Percentiles rank a stretch among this genome's conserved stretches.
phyloP scores from a whole-genome alignment of 2,888 invertebrate species.

The Megaustenia siamemsis region DNA sequence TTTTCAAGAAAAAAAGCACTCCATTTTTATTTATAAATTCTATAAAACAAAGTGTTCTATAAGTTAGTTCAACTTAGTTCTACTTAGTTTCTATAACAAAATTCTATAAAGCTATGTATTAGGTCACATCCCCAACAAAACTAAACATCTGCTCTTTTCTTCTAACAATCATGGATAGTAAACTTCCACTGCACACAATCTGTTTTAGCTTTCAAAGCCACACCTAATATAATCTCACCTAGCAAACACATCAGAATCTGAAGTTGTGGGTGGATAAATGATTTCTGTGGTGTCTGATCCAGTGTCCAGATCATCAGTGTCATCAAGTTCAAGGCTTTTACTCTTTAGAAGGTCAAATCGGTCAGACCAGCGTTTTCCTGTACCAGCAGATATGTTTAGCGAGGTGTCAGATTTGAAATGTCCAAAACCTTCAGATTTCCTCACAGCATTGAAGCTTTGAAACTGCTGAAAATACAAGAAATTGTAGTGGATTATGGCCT shows the following conservation, averaged over 20 bases:
- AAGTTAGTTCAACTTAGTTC: too few relatives aligned
- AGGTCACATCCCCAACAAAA: too few relatives aligned
- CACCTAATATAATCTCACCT: conserved; percentile 59
- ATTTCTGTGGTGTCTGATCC: conserved; percentile 67
- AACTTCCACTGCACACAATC: too few relatives aligned
- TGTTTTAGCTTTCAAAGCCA: too few relatives aligned
- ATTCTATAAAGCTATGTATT: too few relatives aligned
- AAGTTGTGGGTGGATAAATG: conserved; percentile 71
- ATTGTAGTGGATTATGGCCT: neutral
- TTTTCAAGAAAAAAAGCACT: too few relatives aligned
- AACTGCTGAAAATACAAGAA: neutral
- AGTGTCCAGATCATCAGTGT: conserved; percentile 64
- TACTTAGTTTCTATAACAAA: too few relatives aligned
- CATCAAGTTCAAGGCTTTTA: conserved; percentile 57
- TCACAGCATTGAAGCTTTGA: neutral
- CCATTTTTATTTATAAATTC: too few relatives aligned
- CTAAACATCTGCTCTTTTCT: too few relatives aligned
- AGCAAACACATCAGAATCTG: conserved; percentile 66
- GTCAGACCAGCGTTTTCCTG: conserved; percentile 29
- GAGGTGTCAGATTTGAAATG: conserved; percentile 48
- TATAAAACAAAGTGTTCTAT: too few relatives aligned
- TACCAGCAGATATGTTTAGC: neutral
- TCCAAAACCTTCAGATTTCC: conserved; percentile 1
- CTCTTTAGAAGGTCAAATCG: conserved; percentile 34
- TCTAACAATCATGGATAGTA: too few relatives aligned